Base-by-base conservation (phyloP, 1,140 invertebrate species). In the Micrasema minimum region DNA sequence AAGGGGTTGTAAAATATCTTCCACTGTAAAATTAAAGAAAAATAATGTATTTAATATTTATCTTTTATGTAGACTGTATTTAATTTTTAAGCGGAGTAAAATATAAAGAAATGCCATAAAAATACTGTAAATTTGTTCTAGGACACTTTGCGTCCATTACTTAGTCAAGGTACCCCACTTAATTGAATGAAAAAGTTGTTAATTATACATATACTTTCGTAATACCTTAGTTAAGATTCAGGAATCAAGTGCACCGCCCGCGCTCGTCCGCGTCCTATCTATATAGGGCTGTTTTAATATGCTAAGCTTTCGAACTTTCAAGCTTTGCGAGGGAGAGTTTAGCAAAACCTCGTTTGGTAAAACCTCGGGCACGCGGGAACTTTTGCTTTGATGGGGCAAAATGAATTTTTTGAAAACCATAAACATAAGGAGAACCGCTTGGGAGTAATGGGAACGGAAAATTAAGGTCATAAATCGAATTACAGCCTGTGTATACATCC, bases 101-200 rank as follows among this genome's bases (percentile, higher is more conserved):
- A n/a, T n/a, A n/a, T n/a, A n/a, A n/a, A n/a, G n/a, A n/a, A n/a
- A n/a, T n/a, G n/a, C n/a, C n/a, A n/a, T n/a, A n/a, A n/a, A n/a
- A n/a, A n/a, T n/a, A n/a, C n/a, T n/a, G n/a, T n/a, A n/a, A n/a
- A n/a, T n/a, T n/a, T n/a, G n/a, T n/a, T 16, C 50, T 22, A 23
- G 45, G 45, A 62, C 59, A 62, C 59, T 62, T 62, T 62, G 41
- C 59, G 59, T 62, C 23, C 38, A 45, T 62, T 43, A 62, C 41
- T 14, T 16, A 57, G 12, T n/a, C 50, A 45, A n/a, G n/a, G n/a
- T n/a, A n/a, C n/a, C n/a, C 43, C 43, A 45, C 18, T 23, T 41
- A 62, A 62, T 16, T 62, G 59, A 62, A 45, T 62, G 18, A 43
- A 23, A 45, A 62, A 62, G 38, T 62, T 62, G 41, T 62, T 45